Evolutionary conservation across 2,113 vertebrate genomes (phyloP).

Genomic region (Actenoides lindsayi): DNA sequence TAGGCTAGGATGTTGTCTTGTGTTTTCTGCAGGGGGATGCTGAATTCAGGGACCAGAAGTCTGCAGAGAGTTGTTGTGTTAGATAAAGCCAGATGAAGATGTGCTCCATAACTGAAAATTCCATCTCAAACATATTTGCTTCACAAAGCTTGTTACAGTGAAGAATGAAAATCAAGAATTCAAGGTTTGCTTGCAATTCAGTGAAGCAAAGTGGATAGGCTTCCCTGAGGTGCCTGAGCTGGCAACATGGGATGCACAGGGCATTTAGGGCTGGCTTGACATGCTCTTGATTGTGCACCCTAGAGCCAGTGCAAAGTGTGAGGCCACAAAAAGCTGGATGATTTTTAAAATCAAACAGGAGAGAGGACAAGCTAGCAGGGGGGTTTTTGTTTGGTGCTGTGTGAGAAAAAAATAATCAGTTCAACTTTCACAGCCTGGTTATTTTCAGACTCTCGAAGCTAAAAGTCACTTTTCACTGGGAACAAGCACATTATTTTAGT

Average conservation of each 20-base stretch:
- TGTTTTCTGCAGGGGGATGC: background rate
- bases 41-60: background rate
- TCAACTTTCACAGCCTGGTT: background rate
- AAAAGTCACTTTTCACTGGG: background rate
- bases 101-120: background rate
- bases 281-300: background rate
- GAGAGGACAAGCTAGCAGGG: background rate
- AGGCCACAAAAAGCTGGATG: background rate
- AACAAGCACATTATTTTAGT: background rate
- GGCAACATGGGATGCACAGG: fast-evolving
- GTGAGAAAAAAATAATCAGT: background rate
- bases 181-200: background rate
- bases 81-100: background rate
- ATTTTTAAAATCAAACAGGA: background rate
- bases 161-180: background rate
- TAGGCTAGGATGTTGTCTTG: background rate
- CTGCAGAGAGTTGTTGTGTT: background rate
- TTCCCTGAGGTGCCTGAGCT: background rate
- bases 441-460: constrained; percentile 18
- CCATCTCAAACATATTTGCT: background rate
- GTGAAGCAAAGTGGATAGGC: background rate
- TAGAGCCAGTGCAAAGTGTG: background rate
- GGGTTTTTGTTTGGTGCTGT: background rate
- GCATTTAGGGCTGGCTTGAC: background rate
- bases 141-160: background rate